Percentiles rank a stretch among this genome's conserved stretches.
phyloP scores from a whole-genome alignment of 1,140 invertebrate species.

The Drosophila serrata region DNA sequence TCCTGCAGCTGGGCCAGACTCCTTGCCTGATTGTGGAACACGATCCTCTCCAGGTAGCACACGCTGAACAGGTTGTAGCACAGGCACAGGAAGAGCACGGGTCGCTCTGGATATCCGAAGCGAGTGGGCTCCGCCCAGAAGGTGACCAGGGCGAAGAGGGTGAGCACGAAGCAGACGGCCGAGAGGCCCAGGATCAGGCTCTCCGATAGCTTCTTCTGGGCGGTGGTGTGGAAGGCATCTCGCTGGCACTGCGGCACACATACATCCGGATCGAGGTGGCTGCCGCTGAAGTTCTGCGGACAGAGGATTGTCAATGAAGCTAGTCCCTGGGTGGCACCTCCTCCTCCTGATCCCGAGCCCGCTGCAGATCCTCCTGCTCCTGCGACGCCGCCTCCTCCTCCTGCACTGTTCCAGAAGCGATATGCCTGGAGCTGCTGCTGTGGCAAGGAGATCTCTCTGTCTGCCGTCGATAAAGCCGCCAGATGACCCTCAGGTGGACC shows the following conservation, averaged over 20 bases:
- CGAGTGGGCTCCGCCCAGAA: conserved; percentile 94
- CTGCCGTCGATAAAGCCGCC: not conserved
- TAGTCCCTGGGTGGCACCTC: not conserved
- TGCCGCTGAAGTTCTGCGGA: conserved; percentile 77
- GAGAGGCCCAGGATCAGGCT: conserved; percentile 94
- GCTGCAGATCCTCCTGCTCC: conserved; percentile 1
- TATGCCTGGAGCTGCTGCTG: conserved; percentile 55
- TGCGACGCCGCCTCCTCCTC: not conserved
- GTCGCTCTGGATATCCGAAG: conserved; percentile 94
- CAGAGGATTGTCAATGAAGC: conserved; percentile 45
- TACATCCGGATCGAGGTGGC: conserved; percentile 76
- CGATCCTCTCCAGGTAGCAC: conserved; percentile 82
- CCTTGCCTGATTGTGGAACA: conserved; percentile 87
- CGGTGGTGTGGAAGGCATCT: conserved; percentile 90
- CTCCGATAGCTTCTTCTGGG: conserved; percentile 91
- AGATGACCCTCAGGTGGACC: not conserved
- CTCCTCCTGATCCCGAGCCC: not conserved
- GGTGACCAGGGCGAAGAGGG: conserved; percentile 93
- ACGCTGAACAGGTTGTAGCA: conserved; percentile 93
- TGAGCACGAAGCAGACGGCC: conserved; percentile 93
- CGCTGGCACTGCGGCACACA: conserved; percentile 89
- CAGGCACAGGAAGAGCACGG: conserved; percentile 94
- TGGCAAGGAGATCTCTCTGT: conserved; percentile 3
- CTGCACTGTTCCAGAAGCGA: conserved; percentile 68
- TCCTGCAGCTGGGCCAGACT: conserved; percentile 87